Conservation (phyloP, 2,797 vertebrate species). For the Eospalax fontanierii region DNA sequence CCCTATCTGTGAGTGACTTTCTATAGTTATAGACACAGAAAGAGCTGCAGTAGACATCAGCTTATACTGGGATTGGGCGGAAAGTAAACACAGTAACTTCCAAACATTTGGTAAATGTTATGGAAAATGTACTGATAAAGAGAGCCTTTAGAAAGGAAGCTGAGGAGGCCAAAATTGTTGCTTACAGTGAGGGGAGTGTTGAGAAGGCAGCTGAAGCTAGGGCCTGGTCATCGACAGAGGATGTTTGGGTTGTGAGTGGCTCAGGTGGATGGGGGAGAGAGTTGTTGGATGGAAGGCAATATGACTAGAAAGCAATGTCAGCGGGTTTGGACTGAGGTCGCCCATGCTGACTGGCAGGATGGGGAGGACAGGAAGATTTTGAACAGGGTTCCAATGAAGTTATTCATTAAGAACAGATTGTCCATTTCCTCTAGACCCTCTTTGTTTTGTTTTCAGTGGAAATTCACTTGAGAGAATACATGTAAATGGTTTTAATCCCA, state of each 20-base stretch:
- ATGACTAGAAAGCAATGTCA: neutral
- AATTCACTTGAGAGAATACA: conserved; percentile 6
- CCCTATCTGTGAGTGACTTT: neutral
- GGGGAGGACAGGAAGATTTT: conserved; percentile 10
- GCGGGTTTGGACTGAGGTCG: neutral
- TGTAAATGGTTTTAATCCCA: neutral
- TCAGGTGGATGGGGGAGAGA: neutral
- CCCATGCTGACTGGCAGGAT: neutral
- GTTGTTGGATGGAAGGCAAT: neutral
- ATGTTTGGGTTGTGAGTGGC: neutral
- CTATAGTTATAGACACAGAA: neutral
- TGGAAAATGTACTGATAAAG: neutral
- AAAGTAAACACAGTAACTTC: neutral
- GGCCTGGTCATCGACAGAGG: neutral
- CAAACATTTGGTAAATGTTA: neutral
- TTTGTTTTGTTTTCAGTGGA: conserved; percentile 36
- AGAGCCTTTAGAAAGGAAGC: conserved; percentile 6
- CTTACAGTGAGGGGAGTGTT: neutral
- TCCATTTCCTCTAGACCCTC: conserved; percentile 41
- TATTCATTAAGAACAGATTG: conserved; percentile 23
- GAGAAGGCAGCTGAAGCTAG: neutral
- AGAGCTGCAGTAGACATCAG: neutral
- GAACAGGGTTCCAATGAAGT: neutral
- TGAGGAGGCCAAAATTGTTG: neutral
- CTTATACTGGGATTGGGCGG: neutral